phyloP scores from a whole-genome alignment of 2,113 vertebrate species.

The Athene noctua region DNA sequence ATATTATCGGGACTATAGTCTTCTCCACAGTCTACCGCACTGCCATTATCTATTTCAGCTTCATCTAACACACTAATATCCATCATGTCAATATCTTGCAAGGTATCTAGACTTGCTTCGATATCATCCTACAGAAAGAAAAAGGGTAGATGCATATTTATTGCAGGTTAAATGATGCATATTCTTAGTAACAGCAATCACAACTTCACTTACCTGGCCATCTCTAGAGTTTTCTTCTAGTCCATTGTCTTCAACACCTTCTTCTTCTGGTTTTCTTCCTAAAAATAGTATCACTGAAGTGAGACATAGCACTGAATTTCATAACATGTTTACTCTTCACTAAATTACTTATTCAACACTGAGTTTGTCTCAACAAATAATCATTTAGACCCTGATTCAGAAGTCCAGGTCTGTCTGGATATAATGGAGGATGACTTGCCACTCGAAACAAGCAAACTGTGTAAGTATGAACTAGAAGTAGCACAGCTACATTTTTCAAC shows the following conservation, averaged over 20 bases:
- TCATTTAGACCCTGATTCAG: not conserved
- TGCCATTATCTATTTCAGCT: conserved; percentile 86
- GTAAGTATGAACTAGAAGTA: not conserved
- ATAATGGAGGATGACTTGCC: rapidly evolving
- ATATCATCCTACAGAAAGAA: conserved; percentile 77
- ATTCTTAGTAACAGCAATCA: not conserved
- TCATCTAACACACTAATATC: conserved; percentile 93
- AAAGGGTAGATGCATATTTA: not conserved
- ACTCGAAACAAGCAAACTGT: rapidly evolving
- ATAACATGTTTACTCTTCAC: rapidly evolving
- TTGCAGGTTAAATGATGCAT: not conserved
- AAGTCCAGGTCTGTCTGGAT: not conserved
- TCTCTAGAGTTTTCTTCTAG: conserved; percentile 90
- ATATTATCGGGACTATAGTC: conserved; percentile 78
- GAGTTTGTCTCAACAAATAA: not conserved
- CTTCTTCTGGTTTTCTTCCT: conserved; percentile 85
- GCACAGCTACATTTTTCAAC: not conserved
- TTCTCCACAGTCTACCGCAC: conserved; percentile 77
- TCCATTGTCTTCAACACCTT: conserved; percentile 84
- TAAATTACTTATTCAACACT: not conserved
- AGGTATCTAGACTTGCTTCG: conserved; percentile 82
- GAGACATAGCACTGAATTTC: not conserved
- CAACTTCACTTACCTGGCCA: conserved; percentile 76
- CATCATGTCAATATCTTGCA: conserved; percentile 94
- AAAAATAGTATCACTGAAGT: not conserved